Base-by-base conservation (phyloP, 2,888 invertebrate genomes). In the Ennomos quercinarius region DNA sequence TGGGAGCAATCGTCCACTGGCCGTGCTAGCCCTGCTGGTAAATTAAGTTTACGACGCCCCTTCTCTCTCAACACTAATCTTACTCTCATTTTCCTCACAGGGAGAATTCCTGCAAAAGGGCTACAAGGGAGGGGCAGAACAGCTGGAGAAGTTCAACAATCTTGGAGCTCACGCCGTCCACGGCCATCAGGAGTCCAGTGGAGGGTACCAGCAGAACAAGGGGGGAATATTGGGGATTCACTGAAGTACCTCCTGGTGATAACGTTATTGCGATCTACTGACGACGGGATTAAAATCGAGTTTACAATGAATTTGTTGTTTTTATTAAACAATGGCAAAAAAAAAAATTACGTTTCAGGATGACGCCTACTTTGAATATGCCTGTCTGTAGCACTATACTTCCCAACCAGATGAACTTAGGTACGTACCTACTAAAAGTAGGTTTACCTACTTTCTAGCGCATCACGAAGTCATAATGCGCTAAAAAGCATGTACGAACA, bases 81-180 rank as follows among this genome's bases (percentile, higher is more conserved):
- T 17, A 27, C 13, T 42, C 17, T 9, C 10, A 17, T 40, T 40
- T 42, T 27, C 35, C 27, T 39, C 3, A 12, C 81, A 93, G 93
- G 93, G 94, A 8, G 94, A 94, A 76, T 95, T 92, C 75, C 92
- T 93, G 51, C 93, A 94, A 61, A 94, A 94, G 66, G 94, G 93
- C 68, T 94, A 92, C 82, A 93, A 93, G 59, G 94, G 93, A 10
- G 93, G 91, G 38, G 93, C 94, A 2, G 93, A 94, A 68, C 87
- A 91, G 42, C 86, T 93, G 78, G 94, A 93, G 68, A 92, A 93
- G 62, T 94, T 93, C 78, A 94, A 94, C 74, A 94, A 94, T 61
- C 84, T 94, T 27, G 95, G 94, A 39, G 93, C 94, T 43, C 94
- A 94, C 52, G 94, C 94, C 0, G 81, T 95, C 40, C 89, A 94